Conservation (phyloP, 2,888 invertebrate genomes). For the Temnothorax rugatulus region DNA sequence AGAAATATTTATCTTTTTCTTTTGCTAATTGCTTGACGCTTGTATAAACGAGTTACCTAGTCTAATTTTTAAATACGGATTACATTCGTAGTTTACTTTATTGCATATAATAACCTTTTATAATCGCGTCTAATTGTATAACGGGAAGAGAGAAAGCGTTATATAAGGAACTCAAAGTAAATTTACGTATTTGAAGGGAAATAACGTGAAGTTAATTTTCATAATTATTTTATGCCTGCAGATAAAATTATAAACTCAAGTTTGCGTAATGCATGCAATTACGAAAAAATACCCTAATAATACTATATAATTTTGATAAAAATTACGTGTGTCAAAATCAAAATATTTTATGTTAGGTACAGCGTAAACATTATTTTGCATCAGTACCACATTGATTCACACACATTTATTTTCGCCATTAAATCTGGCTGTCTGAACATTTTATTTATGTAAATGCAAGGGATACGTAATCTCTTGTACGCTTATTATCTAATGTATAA, state of each 20-base stretch:
- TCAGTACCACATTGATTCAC: neutral
- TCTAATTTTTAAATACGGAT: conserved; percentile 18
- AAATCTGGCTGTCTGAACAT: neutral
- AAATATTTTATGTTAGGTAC: neutral
- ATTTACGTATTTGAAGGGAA: conserved; percentile 6
- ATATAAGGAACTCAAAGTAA: conserved; percentile 1
- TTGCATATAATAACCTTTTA: conserved; percentile 29
- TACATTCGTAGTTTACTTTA: conserved; percentile 22
- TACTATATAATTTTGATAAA: neutral
- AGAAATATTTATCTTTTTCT: conserved; percentile 12
- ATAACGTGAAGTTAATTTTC: conserved; percentile 5
- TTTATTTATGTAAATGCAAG: conserved; percentile 20
- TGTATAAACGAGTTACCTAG: conserved; percentile 20
- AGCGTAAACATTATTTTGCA: neutral
- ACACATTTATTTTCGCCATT: neutral
- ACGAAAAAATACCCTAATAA: neutral
- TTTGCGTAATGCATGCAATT: neutral
- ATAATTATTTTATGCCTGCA: conserved; percentile 8
- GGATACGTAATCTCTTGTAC: neutral
- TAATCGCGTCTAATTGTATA: neutral
- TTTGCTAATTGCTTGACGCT: neutral
- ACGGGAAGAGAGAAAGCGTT: neutral
- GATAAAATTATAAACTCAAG: conserved; percentile 17
- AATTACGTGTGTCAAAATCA: neutral
- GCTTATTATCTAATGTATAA: neutral